Percentiles rank a stretch among this genome's conserved stretches.
These are phyloP conservation scores for Lamprotornis superbus DNA, from an alignment of 2,113 vertebrate genomes.

Conservation along the genomic window DNA sequence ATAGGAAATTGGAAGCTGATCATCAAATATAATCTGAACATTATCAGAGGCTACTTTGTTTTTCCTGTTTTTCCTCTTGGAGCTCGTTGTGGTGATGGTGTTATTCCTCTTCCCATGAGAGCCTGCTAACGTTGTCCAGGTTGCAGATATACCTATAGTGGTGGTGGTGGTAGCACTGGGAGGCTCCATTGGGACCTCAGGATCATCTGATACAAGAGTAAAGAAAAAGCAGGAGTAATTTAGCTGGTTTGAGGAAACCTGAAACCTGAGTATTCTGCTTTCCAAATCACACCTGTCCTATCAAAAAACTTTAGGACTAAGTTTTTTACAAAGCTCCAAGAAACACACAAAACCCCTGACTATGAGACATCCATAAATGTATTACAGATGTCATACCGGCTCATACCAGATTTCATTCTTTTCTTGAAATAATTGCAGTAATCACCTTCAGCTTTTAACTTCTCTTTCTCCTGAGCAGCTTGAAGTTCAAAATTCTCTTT, in stretches of 20 bases:
- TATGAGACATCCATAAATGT: neutral
- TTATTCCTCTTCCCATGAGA: conserved; percentile 93
- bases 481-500: conserved; percentile 93
- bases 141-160: conserved; percentile 97
- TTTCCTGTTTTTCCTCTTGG: conserved; percentile 98
- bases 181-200: conserved; percentile 92
- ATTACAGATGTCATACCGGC: fast-evolving
- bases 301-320: neutral
- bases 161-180: conserved; percentile 98
- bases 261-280: neutral
- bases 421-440: neutral
- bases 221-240: neutral
- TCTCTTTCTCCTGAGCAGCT: conserved; percentile 88
- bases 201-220: conserved; percentile 71
- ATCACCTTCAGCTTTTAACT: conserved; percentile 91
- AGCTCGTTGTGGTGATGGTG: conserved; percentile 91
- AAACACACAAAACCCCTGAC: neutral
- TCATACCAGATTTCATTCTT: fast-evolving
- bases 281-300: neutral
- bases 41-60: conserved; percentile 90
- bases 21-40: conserved; percentile 95
- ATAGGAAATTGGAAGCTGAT: conserved; percentile 92
- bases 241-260: neutral
- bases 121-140: conserved; percentile 91
- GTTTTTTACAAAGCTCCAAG: neutral